Base-by-base conservation (phyloP, 2,888 invertebrate species). In the Minunthozetes semirufus region DNA sequence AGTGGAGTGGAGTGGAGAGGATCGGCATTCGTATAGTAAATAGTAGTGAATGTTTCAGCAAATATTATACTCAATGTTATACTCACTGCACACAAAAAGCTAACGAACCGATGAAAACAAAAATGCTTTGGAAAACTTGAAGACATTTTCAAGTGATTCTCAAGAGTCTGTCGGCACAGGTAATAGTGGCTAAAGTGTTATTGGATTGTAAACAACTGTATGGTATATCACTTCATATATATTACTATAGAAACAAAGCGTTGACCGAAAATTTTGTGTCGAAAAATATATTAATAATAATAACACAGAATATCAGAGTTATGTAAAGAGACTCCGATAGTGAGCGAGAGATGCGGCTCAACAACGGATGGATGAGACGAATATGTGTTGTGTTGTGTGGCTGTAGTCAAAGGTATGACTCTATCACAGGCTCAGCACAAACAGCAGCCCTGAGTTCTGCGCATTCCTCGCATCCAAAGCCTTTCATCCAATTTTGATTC, bases 81-180 rank as follows among this genome's bases (percentile, higher is more conserved):
- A 75, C 75, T 75, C 71, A 75, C 75, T 38, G 75, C 75, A 75
- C 71, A 71, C 22, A 75, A 38, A 38, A 75, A 75, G 19, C 38
- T 72, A 33, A 75, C 56, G 27, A 75, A 61, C 25, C 75, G 75
- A 63, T 75, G 75, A 42, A 75, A 48, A 72, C 75, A 75, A 59
- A 56, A 72, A 61, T 75, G 75, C 38, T 75, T 75, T 29, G 75
- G 75, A 50, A 56, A 75, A 72, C 75, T 75, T 33, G 75, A 75
- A 27, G 75, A 61, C 75, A 75, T 75, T 25, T 46, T 33, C 25
- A 59, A 15, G 27, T 50, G 19, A 50, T 50, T 50, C 13, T 59
- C 27, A 59, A 27, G 13, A 27, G 22, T 15, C 3, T 66, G 38
- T 38, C 4, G 4, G 63, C 38, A 66, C 63, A 38, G 63, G 63